phyloP scores from a whole-genome alignment of 2,113 vertebrate species.

The Anseranas semipalmata region DNA sequence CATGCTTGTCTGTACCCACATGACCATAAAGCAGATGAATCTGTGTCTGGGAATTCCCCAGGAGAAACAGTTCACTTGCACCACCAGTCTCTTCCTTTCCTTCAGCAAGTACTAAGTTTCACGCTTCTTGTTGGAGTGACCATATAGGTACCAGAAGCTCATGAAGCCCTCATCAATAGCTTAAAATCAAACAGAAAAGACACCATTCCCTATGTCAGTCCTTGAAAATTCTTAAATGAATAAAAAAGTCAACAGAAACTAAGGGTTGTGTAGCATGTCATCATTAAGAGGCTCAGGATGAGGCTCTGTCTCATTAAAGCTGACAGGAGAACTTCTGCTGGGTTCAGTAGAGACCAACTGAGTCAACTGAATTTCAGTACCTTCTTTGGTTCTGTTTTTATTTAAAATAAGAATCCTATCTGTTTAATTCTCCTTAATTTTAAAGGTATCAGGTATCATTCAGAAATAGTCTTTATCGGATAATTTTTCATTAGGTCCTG shows the following conservation, averaged over 20 bases:
- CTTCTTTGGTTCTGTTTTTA: neutral
- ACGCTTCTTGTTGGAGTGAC: neutral
- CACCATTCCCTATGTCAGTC: neutral
- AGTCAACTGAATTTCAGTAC: neutral
- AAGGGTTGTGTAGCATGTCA: neutral
- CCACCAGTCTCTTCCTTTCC: neutral
- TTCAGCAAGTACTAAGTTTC: neutral
- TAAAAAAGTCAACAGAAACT: neutral
- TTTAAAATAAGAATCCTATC: neutral
- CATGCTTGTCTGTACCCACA: neutral
- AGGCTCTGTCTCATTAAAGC: neutral
- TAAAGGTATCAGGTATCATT: neutral
- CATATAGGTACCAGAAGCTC: neutral
- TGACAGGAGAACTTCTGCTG: neutral
- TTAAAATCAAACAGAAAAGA: neutral
- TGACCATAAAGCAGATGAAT: neutral
- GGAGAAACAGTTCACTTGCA: neutral
- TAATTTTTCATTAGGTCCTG: neutral
- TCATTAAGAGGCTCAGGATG: neutral
- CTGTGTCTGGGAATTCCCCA: neutral
- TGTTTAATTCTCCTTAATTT: neutral
- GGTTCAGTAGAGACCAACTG: neutral
- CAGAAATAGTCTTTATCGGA: neutral
- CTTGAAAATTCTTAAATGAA: neutral
- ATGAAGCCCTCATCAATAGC: neutral